Evolutionary conservation across 1,140 invertebrate genomes (phyloP).

Genomic region (Procambarus clarkii): DNA sequence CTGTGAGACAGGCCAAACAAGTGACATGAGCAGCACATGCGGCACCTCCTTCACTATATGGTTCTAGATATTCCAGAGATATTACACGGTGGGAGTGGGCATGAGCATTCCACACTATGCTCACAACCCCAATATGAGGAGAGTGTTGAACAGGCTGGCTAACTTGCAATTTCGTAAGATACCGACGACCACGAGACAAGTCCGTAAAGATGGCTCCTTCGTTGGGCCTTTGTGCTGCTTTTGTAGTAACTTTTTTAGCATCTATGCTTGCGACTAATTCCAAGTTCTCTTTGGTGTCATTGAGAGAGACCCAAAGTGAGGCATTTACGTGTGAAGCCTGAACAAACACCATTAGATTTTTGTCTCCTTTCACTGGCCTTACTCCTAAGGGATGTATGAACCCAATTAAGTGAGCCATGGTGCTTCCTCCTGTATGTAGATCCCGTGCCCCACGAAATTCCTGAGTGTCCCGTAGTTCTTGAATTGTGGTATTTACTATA

Average conservation of each 20-base stretch:
- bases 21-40: conserved; percentile 87
- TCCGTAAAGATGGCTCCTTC: conserved; percentile 15
- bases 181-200: conserved; percentile 16
- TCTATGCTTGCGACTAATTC: conserved; percentile 35
- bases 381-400: conserved; percentile 86
- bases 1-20: conserved; percentile 91
- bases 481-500: conserved; percentile 89
- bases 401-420: conserved; percentile 82
- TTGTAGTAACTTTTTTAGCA: conserved; percentile 1
- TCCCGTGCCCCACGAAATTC: conserved; percentile 82
- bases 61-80: conserved; percentile 88
- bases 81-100: conserved; percentile 13
- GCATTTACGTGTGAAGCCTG: conserved; percentile 73
- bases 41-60: conserved; percentile 82
- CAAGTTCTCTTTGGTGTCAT: conserved; percentile 28
- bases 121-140: conserved; percentile 29
- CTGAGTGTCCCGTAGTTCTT: conserved; percentile 84
- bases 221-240: conserved; percentile 21
- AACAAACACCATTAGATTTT: conserved; percentile 73
- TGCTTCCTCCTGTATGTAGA: conserved; percentile 74
- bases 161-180: conserved; percentile 33
- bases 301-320: conserved; percentile 58
- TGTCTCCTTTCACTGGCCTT: conserved; percentile 79
- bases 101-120: conserved; percentile 62
- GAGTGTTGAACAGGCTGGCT: not conserved